Base-by-base conservation (phyloP, 2,113 vertebrate species). In the Carassius carassius region DNA sequence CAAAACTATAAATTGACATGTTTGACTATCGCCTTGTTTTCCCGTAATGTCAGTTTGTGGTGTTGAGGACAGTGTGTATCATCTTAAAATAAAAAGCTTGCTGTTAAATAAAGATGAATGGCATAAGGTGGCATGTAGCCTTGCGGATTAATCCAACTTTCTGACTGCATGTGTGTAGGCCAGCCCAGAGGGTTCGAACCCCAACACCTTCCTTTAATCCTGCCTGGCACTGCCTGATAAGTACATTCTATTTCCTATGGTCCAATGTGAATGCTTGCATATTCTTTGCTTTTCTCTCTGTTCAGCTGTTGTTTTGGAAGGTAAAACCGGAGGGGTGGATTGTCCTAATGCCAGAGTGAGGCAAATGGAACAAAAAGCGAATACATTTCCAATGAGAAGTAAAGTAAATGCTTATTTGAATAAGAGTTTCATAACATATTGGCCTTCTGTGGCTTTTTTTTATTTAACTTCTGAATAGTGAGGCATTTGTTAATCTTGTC, bases 301-400 rank as follows among this genome's bases (percentile, higher is more conserved):
- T 79, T 72, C 29, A 35, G 16, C 29, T 65, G 49, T 87, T 91
- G 90, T 86, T 89, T 78, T 88, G 86, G 85, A 83, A 86, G 86
- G 87, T 89, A 88, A 89, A 91, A 86, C 85, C 85, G 82, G 88
- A 87, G 91, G 89, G 85, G 90, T 89, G 83, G 88, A 92, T 93
- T 83, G 85, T 88, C 85, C 90, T 83, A 90, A 86, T 90, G 89
- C 73, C n/a, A 23, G 1, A 89, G 88, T 75, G 89, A 89, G 86
- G 84, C 84, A 81, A 83, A 88, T 11, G 65, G 84, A 91, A 90
- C 72, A 44, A 76, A 29, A 65, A 83, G 78, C 78, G 83, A 90
- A 90, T 91, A 90, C 88, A 90, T 90, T 88, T 84, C 83, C 79
- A 91, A 87, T 86, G 84, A 88, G 85, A 87, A 75, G 87, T 73